Base-by-base conservation (phyloP, 2,797 vertebrate genomes). In the Tokudaia muenninki region DNA sequence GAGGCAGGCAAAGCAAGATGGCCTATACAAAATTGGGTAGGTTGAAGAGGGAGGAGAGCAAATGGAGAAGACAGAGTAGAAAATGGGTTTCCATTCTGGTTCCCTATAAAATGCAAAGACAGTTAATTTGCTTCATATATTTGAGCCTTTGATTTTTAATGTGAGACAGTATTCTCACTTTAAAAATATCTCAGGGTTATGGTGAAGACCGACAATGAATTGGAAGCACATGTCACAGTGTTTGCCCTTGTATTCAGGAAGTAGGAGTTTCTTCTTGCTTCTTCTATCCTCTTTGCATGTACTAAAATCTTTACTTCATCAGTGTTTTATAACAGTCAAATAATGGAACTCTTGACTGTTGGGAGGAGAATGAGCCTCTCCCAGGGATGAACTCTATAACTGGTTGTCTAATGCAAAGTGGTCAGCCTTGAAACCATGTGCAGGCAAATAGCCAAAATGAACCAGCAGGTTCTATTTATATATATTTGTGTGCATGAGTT, bases 271-370 rank as follows among this genome's bases (percentile, higher is more conserved):
- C 80, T 77, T 87, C 7, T 92, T 47, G 81, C 59, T 79, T 47
- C 17, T 0, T 24, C 2, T 8, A 31, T 87, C 5, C 14, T 16
- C 67, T 84, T 67, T 59, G 61, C 22, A 6, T 63, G 22, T 22
- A 47, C 22, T 82, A 57, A 90, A 82, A 79, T 1, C 11, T 79
- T 50, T 67, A 13, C 63, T 87, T 77, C 14, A 10, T 26, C 29
- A 19, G 59, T 12, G n/a, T 14, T 87, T 82, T 89, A 47, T 92
- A 44, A 94, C 37, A 94, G 72, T 88, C 59, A 96, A 92, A 84
- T 78, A 70, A n/a, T 86, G 37, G 52, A 34, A 12, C 26, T 7
- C 44, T 44, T 65, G 59, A 47, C 26, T 65, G 4, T 29, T 34
- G 29, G 31, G 17, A 65, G 59, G 41, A 21, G 59, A 63, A 34